Conservation (phyloP, 2,888 invertebrate species). For the Auanema sp. region DNA sequence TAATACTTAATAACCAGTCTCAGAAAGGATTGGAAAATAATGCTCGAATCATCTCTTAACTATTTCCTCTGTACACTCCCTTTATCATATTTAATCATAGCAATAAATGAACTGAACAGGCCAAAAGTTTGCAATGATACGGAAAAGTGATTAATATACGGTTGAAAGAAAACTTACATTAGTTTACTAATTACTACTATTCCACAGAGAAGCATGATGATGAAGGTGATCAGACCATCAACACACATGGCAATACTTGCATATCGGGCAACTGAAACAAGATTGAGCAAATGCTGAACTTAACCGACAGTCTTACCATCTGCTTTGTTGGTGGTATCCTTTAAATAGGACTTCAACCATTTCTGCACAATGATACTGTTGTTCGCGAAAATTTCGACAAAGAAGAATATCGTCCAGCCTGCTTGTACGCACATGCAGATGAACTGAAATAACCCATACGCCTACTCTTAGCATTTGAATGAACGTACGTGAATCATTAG, state of each 20-base stretch:
- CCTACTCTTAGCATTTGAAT: too few species aligned
- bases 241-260: conserved; percentile 16
- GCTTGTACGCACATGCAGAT: conserved; percentile 10
- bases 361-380: conserved; percentile 3
- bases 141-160: too few species aligned
- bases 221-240: conserved; percentile 11
- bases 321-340: conserved; percentile 1
- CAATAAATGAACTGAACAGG: too few species aligned
- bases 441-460: conserved; percentile 9
- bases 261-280: conserved; percentile 16
- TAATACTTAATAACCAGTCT: too few species aligned
- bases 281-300: not conserved
- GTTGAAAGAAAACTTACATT: too few species aligned
- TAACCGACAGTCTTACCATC: not conserved
- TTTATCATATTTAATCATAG: too few species aligned
- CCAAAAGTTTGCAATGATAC: too few species aligned
- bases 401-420: conserved; percentile 18
- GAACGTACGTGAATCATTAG: conserved; percentile 10
- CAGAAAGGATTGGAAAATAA: too few species aligned
- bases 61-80: too few species aligned
- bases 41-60: too few species aligned
- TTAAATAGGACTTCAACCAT: conserved; percentile 16
- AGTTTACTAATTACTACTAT: too few species aligned
- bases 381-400: conserved; percentile 10
- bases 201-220: conserved; percentile 8